Conservation (phyloP, 2,888 invertebrate species). For the Asteroscopus sphinx region DNA sequence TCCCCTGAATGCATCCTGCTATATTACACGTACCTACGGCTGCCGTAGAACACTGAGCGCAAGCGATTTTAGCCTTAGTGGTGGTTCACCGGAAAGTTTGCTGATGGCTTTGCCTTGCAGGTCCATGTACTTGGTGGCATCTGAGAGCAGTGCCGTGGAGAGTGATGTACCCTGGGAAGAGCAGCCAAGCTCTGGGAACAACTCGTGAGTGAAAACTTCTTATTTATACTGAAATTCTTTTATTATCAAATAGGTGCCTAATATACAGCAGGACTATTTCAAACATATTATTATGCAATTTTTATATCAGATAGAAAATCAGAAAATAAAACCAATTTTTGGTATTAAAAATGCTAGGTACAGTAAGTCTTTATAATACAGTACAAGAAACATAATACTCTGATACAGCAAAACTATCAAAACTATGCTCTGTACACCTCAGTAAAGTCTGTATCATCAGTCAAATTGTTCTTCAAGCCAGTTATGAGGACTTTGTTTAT, state of each 20-base stretch:
- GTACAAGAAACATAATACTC: too few relatives aligned
- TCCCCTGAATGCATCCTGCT: too few relatives aligned
- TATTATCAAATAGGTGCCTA: not conserved
- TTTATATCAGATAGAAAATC: too few relatives aligned
- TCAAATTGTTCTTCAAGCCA: slow-evolving; percentile 62
- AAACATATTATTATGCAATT: too few relatives aligned
- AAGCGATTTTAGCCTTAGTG: too few relatives aligned
- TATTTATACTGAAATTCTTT: not conserved
- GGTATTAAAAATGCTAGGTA: too few relatives aligned
- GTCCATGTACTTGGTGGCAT: slow-evolving; percentile 86
- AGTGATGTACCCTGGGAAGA: slow-evolving; percentile 83
- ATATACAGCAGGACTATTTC: too few relatives aligned
- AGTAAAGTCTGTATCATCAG: slow-evolving; percentile 63
- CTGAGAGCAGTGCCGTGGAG: slow-evolving; percentile 86
- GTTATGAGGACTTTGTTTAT: slow-evolving; percentile 68
- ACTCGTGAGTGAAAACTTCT: slow-evolving; percentile 73
- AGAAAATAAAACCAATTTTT: too few relatives aligned
- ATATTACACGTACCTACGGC: too few relatives aligned
- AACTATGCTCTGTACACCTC: slow-evolving; percentile 48
- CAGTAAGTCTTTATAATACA: not conserved
- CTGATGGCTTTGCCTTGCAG: slow-evolving; percentile 68
- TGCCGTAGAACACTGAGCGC: too few relatives aligned
- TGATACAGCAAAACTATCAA: not conserved
- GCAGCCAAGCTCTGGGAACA: slow-evolving; percentile 76
- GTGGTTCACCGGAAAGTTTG: too few relatives aligned